phyloP scores from a whole-genome alignment of 2,113 vertebrate species.

The Ciconia stormi region DNA sequence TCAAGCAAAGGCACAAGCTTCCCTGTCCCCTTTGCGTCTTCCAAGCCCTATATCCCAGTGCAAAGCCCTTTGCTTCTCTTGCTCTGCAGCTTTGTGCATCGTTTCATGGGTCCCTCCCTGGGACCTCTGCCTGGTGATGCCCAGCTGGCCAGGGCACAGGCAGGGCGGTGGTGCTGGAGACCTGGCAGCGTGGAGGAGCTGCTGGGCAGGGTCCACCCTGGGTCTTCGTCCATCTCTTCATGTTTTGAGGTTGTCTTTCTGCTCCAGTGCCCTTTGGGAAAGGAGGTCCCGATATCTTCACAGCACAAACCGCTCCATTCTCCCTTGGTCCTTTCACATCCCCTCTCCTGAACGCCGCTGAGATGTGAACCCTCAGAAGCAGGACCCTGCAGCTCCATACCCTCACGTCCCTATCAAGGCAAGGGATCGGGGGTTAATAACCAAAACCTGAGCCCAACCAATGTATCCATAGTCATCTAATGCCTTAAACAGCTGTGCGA shows the following conservation, averaged over 20 bases:
- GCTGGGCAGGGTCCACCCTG: neutral
- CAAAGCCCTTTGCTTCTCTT: neutral
- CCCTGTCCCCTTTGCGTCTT: neutral
- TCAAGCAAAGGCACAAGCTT: neutral
- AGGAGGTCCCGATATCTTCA: neutral
- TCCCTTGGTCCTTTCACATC: neutral
- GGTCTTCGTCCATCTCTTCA: neutral
- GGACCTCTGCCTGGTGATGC: neutral
- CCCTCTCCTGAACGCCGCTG: fast-evolving
- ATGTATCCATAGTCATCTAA: neutral
- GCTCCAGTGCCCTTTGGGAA: neutral
- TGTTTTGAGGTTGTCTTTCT: neutral
- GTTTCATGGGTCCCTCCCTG: neutral
- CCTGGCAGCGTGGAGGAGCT: neutral
- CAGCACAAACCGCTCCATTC: fast-evolving
- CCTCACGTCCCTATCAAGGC: neutral
- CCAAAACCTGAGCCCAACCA: neutral
- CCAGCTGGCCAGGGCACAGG: neutral
- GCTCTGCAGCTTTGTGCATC: neutral
- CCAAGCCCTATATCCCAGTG: neutral
- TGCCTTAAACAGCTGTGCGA: neutral
- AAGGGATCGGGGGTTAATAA: neutral
- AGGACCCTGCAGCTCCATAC: neutral
- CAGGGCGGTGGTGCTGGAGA: neutral
- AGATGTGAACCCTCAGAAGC: neutral